Evolutionary conservation across 1,140 invertebrate species (phyloP).

Genomic region (Euglossa dilemma): DNA sequence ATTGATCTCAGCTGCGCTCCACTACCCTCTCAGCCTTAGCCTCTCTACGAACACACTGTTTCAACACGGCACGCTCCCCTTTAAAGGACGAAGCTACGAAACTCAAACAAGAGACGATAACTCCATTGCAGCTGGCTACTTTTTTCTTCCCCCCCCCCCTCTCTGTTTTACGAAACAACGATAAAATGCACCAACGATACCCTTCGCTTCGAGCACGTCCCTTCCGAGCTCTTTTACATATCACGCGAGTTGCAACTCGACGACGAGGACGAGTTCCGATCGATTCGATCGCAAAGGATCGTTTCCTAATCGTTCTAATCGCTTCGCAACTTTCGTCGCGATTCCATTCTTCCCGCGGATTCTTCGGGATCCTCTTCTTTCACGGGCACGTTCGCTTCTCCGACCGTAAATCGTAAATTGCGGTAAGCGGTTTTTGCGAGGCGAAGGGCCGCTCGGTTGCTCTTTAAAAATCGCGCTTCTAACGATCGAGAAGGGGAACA

Average conservation of each 20-base stretch:
- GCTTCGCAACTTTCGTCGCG: too few species aligned
- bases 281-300: not conserved
- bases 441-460: not conserved
- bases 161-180: not conserved
- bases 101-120: not conserved
- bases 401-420: conserved; percentile 18
- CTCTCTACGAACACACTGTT: not conserved
- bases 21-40: not conserved
- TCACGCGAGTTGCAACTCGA: too few species aligned
- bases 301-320: not conserved
- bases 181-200: not conserved
- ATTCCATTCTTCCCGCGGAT: not conserved
- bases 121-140: not conserved
- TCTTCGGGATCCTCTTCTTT: not conserved
- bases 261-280: not conserved
- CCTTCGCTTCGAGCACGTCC: not conserved
- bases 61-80: not conserved
- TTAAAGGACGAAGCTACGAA: not conserved
- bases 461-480: conserved; percentile 10
- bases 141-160: too few species aligned
- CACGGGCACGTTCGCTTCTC: not conserved
- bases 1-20: not conserved
- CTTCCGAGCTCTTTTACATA: not conserved
- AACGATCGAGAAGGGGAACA: not conserved
- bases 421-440: not conserved